Base-by-base conservation (phyloP, 2,888 invertebrate genomes). In the Pterostichus madidus region DNA sequence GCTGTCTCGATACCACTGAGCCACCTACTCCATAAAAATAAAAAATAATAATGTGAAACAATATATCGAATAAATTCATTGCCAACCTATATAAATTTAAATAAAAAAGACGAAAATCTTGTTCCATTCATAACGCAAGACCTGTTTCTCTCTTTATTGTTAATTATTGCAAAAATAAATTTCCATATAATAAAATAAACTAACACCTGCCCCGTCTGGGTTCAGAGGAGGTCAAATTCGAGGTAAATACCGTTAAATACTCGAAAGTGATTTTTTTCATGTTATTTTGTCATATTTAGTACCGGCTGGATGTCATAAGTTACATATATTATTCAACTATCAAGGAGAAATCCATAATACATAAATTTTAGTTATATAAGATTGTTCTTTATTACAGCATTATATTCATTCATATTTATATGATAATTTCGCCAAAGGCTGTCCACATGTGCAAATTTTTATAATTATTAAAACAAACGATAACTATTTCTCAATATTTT, bases 211-310 rank as follows among this genome's bases (percentile, higher is more conserved):
- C 5, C 56, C 3, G 56, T 5, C 13, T 17, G 17, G 56, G 56
- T 56, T 56, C 56, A 56, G 17, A 8, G 17, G 56, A 56, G 56
- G 56, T 56, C 56, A 56, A 2, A 15, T 8, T 15, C 56, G 56
- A 56, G 56, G 56, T 17, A 52, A 56, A 56, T 56, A 56, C 56
- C 56, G 56, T 56, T 56, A 56, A 56, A 56, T 13, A 56, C 56
- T 56, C 17, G 56, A 56, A 56, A 56, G 56, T 56, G 56, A 56
- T 49, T 49, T 49, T 49, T 49, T 39, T 6, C 11, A 5, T 49
- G 1, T n/a, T 17, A 56, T 56, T 56, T 56, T 56, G 56, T 17
- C 56, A 56, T 56, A 8, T 56, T 56, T 56, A 56, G 31, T 15
- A 17, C 5, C 15, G 56, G 2, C 15, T 5, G 4, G 2, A 17